Evolutionary conservation across 2,797 vertebrate genomes (phyloP).

Genomic region (Steatocranus sp.): DNA sequence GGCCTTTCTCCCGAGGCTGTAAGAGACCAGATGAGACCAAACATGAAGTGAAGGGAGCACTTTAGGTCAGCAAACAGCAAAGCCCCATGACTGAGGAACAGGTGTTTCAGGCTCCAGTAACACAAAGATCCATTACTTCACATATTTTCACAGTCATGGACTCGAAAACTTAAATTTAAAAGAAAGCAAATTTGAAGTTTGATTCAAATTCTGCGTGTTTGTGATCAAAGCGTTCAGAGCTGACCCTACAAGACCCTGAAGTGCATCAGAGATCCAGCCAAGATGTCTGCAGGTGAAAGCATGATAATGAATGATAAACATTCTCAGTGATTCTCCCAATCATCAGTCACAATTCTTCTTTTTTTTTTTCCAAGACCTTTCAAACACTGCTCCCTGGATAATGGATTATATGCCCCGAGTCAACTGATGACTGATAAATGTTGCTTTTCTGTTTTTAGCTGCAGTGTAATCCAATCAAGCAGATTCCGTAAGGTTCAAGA

Average conservation of each 20-base stretch:
- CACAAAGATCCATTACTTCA: not conserved
- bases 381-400: not conserved
- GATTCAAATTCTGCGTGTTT: slow-evolving; percentile 37
- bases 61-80: not conserved
- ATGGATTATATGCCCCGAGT: not conserved
- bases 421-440: not conserved
- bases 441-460: not conserved
- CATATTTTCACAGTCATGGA: slow-evolving; percentile 21
- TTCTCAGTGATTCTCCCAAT: not conserved
- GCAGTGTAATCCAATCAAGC: not conserved
- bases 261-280: slow-evolving; percentile 35
- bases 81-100: slow-evolving; percentile 24
- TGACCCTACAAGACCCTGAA: slow-evolving; percentile 10
- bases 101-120: not conserved
- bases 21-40: slow-evolving; percentile 6
- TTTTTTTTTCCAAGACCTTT: not conserved
- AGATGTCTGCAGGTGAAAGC: slow-evolving; percentile 46
- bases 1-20: slow-evolving; percentile 85
- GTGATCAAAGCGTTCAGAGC: slow-evolving; percentile 15
- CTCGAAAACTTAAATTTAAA: not conserved
- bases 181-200: slow-evolving; percentile 45
- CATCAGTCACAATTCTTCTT: not conserved
- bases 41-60: not conserved
- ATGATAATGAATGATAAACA: slow-evolving; percentile 35
- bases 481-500: not conserved